These are phyloP conservation scores for Oryzias dopingdopingensis DNA, from an alignment of 2,797 vertebrate genomes.

Conservation along the genomic window DNA sequence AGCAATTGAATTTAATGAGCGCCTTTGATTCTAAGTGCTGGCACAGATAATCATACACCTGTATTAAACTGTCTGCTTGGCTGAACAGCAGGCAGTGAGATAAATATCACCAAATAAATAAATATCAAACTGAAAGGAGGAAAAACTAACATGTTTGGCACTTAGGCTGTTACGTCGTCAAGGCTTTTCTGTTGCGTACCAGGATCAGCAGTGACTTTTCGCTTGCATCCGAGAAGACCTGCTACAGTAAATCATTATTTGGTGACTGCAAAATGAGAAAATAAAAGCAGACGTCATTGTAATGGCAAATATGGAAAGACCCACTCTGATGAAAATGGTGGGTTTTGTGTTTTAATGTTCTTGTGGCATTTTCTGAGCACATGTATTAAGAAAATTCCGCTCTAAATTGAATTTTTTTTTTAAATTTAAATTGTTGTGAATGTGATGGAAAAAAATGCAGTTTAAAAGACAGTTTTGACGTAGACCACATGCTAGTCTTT, in stretches of 20 bases:
- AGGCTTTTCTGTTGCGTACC: constrained; percentile 42
- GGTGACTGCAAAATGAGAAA: constrained; percentile 29
- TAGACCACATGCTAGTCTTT: too few relatives aligned
- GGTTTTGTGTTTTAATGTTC: too few relatives aligned
- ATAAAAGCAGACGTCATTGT: constrained; percentile 13
- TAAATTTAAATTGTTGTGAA: too few relatives aligned
- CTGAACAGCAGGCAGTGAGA: constrained; percentile 16
- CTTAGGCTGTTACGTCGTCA: constrained; percentile 65
- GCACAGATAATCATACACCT: background rate
- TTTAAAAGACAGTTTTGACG: too few relatives aligned
- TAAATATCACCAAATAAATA: constrained; percentile 40
- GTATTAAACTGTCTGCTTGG: constrained; percentile 24
- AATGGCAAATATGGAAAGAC: constrained; percentile 18
- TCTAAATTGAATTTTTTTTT: too few relatives aligned
- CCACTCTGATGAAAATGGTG: too few relatives aligned
- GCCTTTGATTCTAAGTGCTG: constrained; percentile 45
- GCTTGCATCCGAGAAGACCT: constrained; percentile 28
- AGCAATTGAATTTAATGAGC: constrained; percentile 1
- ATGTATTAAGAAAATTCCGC: too few relatives aligned
- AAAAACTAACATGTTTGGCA: constrained; percentile 63
- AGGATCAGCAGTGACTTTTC: constrained; percentile 37
- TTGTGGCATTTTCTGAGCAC: too few relatives aligned
- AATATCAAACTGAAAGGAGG: constrained; percentile 53
- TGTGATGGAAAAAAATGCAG: too few relatives aligned
- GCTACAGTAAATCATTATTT: constrained; percentile 26